Evolutionary conservation across 2,888 invertebrate species (phyloP).

Genomic region (Charanyca ferruginea): DNA sequence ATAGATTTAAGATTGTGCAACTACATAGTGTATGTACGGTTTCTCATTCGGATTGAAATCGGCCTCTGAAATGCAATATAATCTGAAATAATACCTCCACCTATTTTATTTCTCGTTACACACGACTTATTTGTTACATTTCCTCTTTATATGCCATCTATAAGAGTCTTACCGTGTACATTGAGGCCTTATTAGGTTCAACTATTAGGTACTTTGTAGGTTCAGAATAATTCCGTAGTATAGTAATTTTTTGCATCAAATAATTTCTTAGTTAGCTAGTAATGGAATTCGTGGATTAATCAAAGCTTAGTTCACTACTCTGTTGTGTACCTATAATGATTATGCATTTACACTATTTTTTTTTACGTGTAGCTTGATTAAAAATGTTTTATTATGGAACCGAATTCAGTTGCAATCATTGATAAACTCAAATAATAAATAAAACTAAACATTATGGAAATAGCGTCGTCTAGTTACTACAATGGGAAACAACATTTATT

Average conservation of each 20-base stretch:
- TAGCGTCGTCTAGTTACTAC: background rate
- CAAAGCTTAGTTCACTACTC: too few relatives aligned
- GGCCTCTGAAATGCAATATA: slow-evolving; percentile 22
- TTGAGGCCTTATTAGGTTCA: slow-evolving; percentile 1
- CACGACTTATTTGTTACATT: slow-evolving; percentile 33
- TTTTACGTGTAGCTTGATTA: background rate
- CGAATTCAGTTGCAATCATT: too few relatives aligned
- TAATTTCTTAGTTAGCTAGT: background rate
- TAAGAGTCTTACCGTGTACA: slow-evolving; percentile 5
- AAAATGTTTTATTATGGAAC: background rate
- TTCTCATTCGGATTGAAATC: slow-evolving; percentile 30
- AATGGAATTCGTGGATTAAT: too few relatives aligned
- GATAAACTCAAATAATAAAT: too few relatives aligned
- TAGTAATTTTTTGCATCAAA: too few relatives aligned
- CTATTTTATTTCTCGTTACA: slow-evolving; percentile 34
- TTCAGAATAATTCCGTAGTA: too few relatives aligned
- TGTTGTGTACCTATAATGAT: too few relatives aligned
- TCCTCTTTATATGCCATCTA: slow-evolving; percentile 10
- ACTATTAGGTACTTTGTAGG: too few relatives aligned
- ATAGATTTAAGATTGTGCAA: background rate
- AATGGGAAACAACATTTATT: too few relatives aligned
- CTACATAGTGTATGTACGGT: slow-evolving; percentile 1
- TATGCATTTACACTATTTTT: background rate
- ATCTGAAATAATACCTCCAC: too few relatives aligned
- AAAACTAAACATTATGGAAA: too few relatives aligned